Evolutionary conservation across 2,797 vertebrate species (phyloP).

Genomic region (Anguilla anguilla): DNA sequence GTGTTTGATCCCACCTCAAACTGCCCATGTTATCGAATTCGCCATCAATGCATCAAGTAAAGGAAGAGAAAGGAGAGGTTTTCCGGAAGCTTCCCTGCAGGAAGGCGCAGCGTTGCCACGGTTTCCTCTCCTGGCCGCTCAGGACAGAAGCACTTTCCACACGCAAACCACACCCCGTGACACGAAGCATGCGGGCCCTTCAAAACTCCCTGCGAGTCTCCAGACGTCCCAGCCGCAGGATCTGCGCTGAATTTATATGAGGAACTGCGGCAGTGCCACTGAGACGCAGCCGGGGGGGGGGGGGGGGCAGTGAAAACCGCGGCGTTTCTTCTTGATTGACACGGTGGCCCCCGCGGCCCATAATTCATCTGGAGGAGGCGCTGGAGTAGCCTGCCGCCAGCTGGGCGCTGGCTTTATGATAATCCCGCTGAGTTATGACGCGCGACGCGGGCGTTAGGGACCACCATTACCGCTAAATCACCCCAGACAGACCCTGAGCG

Average conservation of each 20-base stretch:
- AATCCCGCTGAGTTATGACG: slow-evolving; percentile 77
- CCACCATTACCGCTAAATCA: slow-evolving; percentile 75
- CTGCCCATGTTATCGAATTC: background rate
- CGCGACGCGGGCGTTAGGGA: slow-evolving; percentile 68
- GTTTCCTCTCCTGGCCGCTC: background rate
- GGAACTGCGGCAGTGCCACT: background rate
- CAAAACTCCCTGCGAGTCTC: background rate
- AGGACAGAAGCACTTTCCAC: background rate
- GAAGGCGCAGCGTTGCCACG: background rate
- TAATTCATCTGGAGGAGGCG: slow-evolving; percentile 67
- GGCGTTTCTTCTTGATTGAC: slow-evolving; percentile 60
- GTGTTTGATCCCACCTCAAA: background rate
- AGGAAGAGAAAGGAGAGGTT: background rate
- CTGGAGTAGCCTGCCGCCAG: slow-evolving; percentile 59
- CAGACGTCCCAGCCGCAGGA: background rate
- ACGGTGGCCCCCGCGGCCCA: slow-evolving; percentile 48
- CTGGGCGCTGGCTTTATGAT: slow-evolving; percentile 69
- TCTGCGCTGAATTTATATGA: background rate
- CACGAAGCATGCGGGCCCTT: background rate
- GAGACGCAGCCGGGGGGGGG: background rate
- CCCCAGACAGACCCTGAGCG: slow-evolving; percentile 55
- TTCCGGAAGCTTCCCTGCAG: background rate
- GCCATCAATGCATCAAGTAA: background rate
- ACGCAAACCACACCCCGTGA: background rate
- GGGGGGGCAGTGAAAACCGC: slow-evolving; percentile 31